Evolutionary conservation across 2,113 vertebrate species (phyloP), one percentile per base, ranked within the genome.

Genomic region (Chamaetylas fuelleborni): DNA sequence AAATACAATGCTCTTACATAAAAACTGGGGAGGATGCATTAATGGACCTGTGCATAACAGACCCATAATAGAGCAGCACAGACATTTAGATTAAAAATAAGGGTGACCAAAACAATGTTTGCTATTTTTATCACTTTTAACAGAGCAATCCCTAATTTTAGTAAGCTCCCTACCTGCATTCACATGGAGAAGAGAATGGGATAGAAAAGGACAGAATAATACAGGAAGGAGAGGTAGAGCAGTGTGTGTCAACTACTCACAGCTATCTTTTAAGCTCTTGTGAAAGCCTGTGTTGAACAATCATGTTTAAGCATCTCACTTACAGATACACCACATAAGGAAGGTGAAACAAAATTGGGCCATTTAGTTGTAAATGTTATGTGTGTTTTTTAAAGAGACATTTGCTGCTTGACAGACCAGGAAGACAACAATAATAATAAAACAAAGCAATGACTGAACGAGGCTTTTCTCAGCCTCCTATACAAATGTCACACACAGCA

Each of bases 1-100:
- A 95, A 96, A 97, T 70, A 92, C 74, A 83, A 56, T 40, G 90
- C 45, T 93, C 92, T 84, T 57, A 91, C 87, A 82, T 84, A 88
- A 94, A 97, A 96, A 93, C 43, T 62, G 90, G 89, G 91, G 95
- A 96, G 95, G 93, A 91, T 96, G 78, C 87, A 92, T 86, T 96
- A 93, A 98, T 25, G 90, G 93, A 96, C 73, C 90, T 92, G 90
- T 94, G 71, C 70, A 42, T 26, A 82, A 61, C 22, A 69, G 34
- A 76, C 20, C 34, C 34, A 31, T 82, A 97, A 97, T 56, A 96
- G 86, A 79, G 70, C 61, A 90, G 94, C 86, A 94, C 80, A 88
- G 94, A 90, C 82, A 89, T 88, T 91, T 73, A 95, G 83, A 95
- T 81, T 92, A 73, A 81, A 94, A 96, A 96, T 58, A 22, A 85